phyloP scores from a whole-genome alignment of 2,888 invertebrate genomes.

The Chaetogeoica ovagalla region DNA sequence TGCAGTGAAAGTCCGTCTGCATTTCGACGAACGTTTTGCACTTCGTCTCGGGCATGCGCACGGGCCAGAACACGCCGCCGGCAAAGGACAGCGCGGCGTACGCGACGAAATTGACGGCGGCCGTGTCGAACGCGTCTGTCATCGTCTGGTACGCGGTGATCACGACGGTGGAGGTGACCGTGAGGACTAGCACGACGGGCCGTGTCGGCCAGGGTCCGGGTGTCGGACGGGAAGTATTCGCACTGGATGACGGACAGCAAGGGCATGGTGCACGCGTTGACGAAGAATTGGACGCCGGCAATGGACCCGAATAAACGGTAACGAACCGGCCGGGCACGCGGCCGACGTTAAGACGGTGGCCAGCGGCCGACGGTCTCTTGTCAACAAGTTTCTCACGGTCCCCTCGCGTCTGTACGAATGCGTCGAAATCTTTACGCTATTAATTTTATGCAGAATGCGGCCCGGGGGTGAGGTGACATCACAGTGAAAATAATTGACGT shows the following conservation, averaged over 20 bases:
- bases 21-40: slow-evolving; percentile 72
- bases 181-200: slow-evolving; percentile 54
- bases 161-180: slow-evolving; percentile 54
- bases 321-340: slow-evolving; percentile 8
- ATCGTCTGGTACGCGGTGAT: slow-evolving; percentile 54
- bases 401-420: slow-evolving; percentile 61
- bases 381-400: slow-evolving; percentile 54
- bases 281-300: slow-evolving; percentile 36
- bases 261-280: slow-evolving; percentile 54
- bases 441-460: no score
- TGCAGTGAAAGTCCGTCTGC: slow-evolving; percentile 59
- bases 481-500: no score
- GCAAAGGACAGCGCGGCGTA: slow-evolving; percentile 5
- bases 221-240: slow-evolving; percentile 56
- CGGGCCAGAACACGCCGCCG: slow-evolving; percentile 63
- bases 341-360: slow-evolving; percentile 54
- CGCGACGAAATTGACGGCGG: slow-evolving; percentile 53
- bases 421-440: no score
- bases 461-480: no score
- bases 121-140: slow-evolving; percentile 50
- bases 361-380: slow-evolving; percentile 51
- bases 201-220: slow-evolving; percentile 55
- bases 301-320: slow-evolving; percentile 11
- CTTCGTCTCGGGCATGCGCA: slow-evolving; percentile 71
- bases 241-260: slow-evolving; percentile 55